Evolutionary conservation across 1,140 invertebrate species (phyloP), one percentile per base, ranked within the genome.

Genomic region (Colletes latitarsis): DNA sequence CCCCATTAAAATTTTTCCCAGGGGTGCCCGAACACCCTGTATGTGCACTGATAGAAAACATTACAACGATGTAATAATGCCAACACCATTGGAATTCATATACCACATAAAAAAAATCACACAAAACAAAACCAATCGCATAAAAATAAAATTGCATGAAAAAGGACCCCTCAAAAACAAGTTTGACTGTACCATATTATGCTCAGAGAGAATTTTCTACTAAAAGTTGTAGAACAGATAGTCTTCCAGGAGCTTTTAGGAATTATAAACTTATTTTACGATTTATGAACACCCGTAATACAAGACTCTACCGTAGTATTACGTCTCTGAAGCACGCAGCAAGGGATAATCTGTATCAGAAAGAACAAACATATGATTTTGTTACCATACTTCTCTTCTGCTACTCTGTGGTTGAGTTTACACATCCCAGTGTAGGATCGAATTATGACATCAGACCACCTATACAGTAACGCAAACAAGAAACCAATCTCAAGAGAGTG

Each of bases 31-130:
- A n/a, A n/a, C n/a, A n/a, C n/a, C n/a, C n/a, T n/a, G n/a, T n/a
- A 69, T 53, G 43, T 69, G 6, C 67, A 69, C 39, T 69, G 30
- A 69, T 53, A 69, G 67, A 14, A 69, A 69, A 69, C 49, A 69
- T 69, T 69, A 69, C 1, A 69, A 2, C 15, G 49, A 46, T 69
- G 30, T 30, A 30, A 30, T 30, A 30, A 30, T 2, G 67, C 67
- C 9, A 53, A 69, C 21, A 21, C 64, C 19, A 21, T 12, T 69
- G 10, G 19, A 4, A 62, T 46, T 46, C 41, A 73, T 73, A 73
- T 62, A 62, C 70, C 70, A 57, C 57, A 73, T 62, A 66, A 66
- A 19, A 66, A 66, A 62, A 73, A 73, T 73, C 57, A 57, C 70
- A 73, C 43, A 49, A 73, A 73, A 73, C 43, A 49, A 73, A 73